Percentiles rank a stretch among this genome's conserved stretches.
Evolutionary conservation across 2,888 invertebrate genomes (phyloP).

Genomic region (Mellilla xanthometata): DNA sequence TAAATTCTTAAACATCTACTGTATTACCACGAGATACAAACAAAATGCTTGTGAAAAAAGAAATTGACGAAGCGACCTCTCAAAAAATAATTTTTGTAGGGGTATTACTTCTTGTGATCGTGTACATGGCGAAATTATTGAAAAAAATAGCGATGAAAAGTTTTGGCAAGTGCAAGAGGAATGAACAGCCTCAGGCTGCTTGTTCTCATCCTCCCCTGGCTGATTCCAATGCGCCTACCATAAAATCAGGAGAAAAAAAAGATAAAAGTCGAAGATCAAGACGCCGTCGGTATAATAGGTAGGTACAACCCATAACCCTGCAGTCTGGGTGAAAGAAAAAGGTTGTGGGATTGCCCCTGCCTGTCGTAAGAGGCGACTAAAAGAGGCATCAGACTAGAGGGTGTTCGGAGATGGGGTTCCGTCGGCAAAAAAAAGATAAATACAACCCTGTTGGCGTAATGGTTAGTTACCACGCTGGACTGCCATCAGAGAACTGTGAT

Average conservation of each 20-base stretch:
- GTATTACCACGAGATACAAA: conserved; percentile 9
- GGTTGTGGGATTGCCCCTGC: too few species aligned
- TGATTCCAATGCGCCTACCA: neutral
- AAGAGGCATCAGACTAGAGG: too few species aligned
- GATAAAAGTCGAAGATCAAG: conserved; percentile 36
- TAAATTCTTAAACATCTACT: neutral
- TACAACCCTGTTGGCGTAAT: too few species aligned
- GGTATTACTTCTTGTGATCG: neutral
- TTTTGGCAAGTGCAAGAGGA: neutral
- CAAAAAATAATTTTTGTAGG: neutral
- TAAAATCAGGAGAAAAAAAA: conserved; percentile 19
- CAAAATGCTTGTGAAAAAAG: conserved; percentile 51
- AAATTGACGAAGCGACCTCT: conserved; percentile 36
- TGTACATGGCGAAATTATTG: neutral
- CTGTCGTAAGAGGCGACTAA: too few species aligned
- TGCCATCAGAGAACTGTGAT: too few species aligned
- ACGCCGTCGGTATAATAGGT: conserved; percentile 41
- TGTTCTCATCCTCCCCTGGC: neutral
- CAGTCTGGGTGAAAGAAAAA: too few species aligned
- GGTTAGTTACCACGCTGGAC: too few species aligned
- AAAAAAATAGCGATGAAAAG: neutral
- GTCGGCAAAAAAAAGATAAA: too few species aligned
- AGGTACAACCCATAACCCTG: too few species aligned
- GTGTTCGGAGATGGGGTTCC: too few species aligned
- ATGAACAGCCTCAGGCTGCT: neutral